Base-by-base conservation (phyloP, 2,888 invertebrate species). In the Oxystoma pomonae region DNA sequence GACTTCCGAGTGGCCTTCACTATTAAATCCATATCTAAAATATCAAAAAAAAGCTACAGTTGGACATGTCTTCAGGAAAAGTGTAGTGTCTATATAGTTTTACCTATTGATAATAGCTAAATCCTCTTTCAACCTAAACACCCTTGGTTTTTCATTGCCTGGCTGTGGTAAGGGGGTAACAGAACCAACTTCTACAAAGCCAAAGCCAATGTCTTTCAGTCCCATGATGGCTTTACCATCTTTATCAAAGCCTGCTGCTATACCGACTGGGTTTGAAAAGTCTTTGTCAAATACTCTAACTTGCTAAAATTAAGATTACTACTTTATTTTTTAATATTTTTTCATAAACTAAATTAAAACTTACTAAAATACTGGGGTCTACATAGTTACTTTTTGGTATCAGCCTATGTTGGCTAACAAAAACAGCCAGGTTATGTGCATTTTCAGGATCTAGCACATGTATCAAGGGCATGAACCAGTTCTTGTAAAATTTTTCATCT, bases 221-320 rank as follows among this genome's bases (percentile, higher is more conserved):
- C 94, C 93, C 72, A 87, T 80, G 1, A 97, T 84, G 19, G 94
- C 96, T 82, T 98, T 96, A 3, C 90, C 98, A 81, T 98, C 90
- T 80, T 99, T 99, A 80, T 99, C 99, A 82, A 98, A 98, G 3
- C 98, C 99, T 63, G 98, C 99, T 20, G 98, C 98, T 74, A 99
- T 88, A n/a, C 99, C 98, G 71, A 99, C 81, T 0, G 98, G 98
- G 82, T 96, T 98, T 61, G 84, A 82, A 66, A 99, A 86, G 16
- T 87, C 78, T 66, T 87, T 83, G 19, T 87, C 87, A 77, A 92
- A 90, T 57, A 96, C 82, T 60, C 82, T 84, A 0, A 90, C 89
- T 76, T 85, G 84, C 92, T 92, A 73, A 78, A 73, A 20, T 57
- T n/a, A n/a, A 17, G n/a, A 57, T 5, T 55, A 50, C 5, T 5